Percentiles rank a stretch among this genome's conserved stretches.
Conservation (phyloP, 2,113 vertebrate species). For the Trachemys scripta region DNA sequence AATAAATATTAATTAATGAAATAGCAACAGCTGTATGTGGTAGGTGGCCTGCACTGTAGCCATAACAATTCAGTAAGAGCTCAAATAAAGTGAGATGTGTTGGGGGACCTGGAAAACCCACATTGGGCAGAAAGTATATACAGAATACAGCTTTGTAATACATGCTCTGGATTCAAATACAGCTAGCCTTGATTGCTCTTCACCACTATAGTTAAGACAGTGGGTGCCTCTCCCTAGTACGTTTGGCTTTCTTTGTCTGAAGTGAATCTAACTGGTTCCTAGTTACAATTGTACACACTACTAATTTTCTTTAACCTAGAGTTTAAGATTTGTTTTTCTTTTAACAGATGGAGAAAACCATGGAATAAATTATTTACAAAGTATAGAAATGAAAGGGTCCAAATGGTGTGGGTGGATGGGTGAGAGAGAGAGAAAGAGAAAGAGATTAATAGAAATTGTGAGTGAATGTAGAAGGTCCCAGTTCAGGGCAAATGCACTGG, state of each 20-base stretch:
- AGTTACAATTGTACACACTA: background rate
- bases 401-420: rapidly evolving
- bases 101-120: background rate
- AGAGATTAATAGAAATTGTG: background rate
- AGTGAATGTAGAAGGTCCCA: background rate
- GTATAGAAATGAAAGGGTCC: background rate
- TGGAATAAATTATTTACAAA: background rate
- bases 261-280: background rate
- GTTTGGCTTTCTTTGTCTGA: background rate
- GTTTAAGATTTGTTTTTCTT: background rate
- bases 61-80: background rate
- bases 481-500: background rate
- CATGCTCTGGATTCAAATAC: background rate
- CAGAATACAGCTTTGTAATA: no score
- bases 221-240: background rate
- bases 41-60: background rate
- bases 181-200: background rate
- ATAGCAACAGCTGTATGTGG: background rate
- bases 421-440: rapidly evolving
- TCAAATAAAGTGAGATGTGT: background rate
- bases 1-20: background rate
- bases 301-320: background rate
- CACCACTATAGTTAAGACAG: background rate
- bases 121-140: background rate
- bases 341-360: background rate